Evolutionary conservation across 2,888 invertebrate species (phyloP).

Genomic region (Melinaea menophilus): DNA sequence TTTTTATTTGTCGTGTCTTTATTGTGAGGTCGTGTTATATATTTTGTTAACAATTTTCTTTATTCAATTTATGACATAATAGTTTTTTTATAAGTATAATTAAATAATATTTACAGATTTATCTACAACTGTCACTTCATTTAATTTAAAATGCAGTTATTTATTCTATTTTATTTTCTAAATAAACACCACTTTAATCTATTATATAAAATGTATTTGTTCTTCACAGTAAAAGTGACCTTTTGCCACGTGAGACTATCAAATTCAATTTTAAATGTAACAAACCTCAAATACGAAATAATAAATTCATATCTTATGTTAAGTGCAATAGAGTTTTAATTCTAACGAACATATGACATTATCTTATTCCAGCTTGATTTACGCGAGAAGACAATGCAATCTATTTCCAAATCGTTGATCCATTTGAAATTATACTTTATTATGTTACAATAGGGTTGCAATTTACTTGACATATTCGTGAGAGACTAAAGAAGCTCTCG

Average conservation of each 20-base stretch:
- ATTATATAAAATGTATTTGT: constrained; percentile 58
- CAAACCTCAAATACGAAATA: constrained; percentile 24
- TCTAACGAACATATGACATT: constrained; percentile 36
- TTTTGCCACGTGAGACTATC: constrained; percentile 57
- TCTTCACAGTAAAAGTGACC: constrained; percentile 59
- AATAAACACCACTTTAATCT: constrained; percentile 30
- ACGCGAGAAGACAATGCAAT: constrained; percentile 73
- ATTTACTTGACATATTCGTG: constrained; percentile 28
- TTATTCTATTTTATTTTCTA: no score
- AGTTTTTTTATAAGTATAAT: no score
- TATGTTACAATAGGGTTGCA: constrained; percentile 34
- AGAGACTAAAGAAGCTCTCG: constrained; percentile 62
- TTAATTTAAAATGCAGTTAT: no score
- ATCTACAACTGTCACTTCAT: no score
- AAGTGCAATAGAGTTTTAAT: constrained; percentile 37
- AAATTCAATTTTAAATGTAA: constrained; percentile 33
- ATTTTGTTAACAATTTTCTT: background rate
- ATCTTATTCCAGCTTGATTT: constrained; percentile 65
- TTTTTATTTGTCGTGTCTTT: constrained; percentile 16
- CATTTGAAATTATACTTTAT: constrained; percentile 35
- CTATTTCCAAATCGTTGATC: constrained; percentile 49
- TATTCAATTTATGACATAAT: background rate
- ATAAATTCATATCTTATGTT: constrained; percentile 32
- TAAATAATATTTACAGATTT: no score
- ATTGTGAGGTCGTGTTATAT: constrained; percentile 1